A percentile compares a stretch with the other conserved stretches of the same genome.
phyloP scores from a whole-genome alignment of 2,888 invertebrate species.

The Drosophila falleni region DNA sequence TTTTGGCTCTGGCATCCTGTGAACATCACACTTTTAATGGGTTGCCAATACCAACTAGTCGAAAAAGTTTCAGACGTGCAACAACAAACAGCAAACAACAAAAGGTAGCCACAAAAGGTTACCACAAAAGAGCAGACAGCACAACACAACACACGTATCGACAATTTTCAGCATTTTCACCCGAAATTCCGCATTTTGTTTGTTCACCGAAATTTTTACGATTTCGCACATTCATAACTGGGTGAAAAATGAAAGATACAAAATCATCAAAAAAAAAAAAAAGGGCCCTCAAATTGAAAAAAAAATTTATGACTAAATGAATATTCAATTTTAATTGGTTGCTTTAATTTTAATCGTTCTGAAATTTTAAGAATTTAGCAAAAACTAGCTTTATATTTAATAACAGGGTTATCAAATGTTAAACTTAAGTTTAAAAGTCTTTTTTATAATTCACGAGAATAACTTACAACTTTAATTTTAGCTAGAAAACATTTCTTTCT shows the following conservation, averaged over 20 bases:
- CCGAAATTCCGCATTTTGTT: slow-evolving; percentile 23
- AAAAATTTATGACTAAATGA: too few relatives aligned
- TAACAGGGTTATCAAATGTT: too few relatives aligned
- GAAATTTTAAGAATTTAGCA: neutral
- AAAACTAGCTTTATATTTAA: neutral
- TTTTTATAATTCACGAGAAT: too few relatives aligned
- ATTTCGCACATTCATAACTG: slow-evolving; percentile 36
- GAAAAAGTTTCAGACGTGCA: slow-evolving; percentile 6
- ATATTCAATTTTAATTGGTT: too few relatives aligned
- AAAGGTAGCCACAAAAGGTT: slow-evolving; percentile 41
- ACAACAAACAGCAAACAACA: slow-evolving; percentile 16
- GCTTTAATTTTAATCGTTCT: neutral
- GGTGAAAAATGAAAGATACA: neutral
- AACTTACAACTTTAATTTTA: too few relatives aligned
- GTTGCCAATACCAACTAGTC: slow-evolving; percentile 51
- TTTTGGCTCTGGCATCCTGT: neutral
- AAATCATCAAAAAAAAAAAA: slow-evolving; percentile 1
- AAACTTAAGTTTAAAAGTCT: too few relatives aligned
- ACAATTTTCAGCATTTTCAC: slow-evolving; percentile 20
- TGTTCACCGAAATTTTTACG: slow-evolving; percentile 32
- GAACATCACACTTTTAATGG: slow-evolving; percentile 43
- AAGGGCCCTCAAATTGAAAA: neutral
- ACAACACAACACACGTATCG: slow-evolving; percentile 12
- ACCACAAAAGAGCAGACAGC: slow-evolving; percentile 17
- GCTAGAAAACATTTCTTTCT: too few relatives aligned